Percentiles rank a stretch among this genome's conserved stretches.
Evolutionary conservation across 2,797 vertebrate species (phyloP).

Genomic region (Ciconia nigra): DNA sequence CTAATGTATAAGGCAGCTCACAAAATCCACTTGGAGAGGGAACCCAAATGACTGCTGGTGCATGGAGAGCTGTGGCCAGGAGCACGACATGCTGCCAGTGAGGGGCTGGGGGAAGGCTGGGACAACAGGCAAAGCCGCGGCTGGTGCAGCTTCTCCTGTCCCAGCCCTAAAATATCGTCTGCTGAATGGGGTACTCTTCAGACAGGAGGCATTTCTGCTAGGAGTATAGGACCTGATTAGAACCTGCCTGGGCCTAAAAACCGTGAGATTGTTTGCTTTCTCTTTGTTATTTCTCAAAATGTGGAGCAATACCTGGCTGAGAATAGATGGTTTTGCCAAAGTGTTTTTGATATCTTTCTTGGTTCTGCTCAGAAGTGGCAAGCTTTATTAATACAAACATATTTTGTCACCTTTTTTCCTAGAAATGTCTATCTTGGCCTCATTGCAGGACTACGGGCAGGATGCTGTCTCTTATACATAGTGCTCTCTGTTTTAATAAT

Average conservation of each 20-base stretch:
- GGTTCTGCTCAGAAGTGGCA: background rate
- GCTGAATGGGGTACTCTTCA: background rate
- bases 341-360: background rate
- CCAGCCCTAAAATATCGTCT: background rate
- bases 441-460: conserved; percentile 34
- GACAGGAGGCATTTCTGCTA: background rate
- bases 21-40: background rate
- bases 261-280: background rate
- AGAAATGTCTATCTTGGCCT: conserved; percentile 66
- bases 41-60: background rate
- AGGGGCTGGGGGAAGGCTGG: background rate
- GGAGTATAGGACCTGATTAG: background rate
- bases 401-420: background rate
- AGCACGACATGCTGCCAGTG: background rate
- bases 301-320: background rate
- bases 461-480: conserved; percentile 43
- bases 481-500: conserved; percentile 47
- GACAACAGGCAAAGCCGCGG: background rate
- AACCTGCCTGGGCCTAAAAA: background rate
- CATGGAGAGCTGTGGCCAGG: background rate
- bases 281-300: background rate
- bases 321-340: background rate
- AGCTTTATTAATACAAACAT: background rate
- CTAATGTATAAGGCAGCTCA: background rate
- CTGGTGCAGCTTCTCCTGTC: background rate